Evolutionary conservation across 2,888 invertebrate species (phyloP).

Genomic region (Iselma pallidipennis): DNA sequence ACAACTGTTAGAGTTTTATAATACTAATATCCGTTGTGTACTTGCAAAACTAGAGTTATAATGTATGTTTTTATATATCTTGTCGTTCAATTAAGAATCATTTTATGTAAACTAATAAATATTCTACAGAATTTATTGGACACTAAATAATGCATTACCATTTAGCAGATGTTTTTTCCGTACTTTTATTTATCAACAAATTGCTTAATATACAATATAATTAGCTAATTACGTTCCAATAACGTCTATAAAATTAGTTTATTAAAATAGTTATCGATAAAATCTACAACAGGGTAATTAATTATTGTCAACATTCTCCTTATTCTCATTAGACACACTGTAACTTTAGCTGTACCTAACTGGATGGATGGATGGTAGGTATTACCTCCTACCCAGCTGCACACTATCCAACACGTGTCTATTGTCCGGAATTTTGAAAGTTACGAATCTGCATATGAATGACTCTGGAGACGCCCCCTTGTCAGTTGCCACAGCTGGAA

Average conservation of each 20-base stretch:
- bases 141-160: not conserved
- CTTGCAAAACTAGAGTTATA: not conserved
- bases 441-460: slow-evolving; percentile 36
- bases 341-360: too few species aligned
- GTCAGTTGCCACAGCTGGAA: slow-evolving; percentile 26
- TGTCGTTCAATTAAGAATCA: not conserved
- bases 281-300: not conserved
- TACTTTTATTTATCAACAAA: not conserved
- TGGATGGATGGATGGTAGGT: not conserved
- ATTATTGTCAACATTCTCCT: not conserved
- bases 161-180: not conserved
- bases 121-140: not conserved
- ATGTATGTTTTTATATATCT: not conserved
- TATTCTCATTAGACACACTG: not conserved
- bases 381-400: slow-evolving; percentile 13
- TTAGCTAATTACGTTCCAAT: not conserved
- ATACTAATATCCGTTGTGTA: not conserved
- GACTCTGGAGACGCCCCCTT: slow-evolving; percentile 28
- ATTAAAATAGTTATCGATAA: too few species aligned
- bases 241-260: too few species aligned
- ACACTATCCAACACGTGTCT: slow-evolving; percentile 23
- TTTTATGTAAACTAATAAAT: not conserved
- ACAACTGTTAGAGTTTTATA: not conserved
- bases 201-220: not conserved
- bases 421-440: slow-evolving; percentile 16